These are phyloP conservation scores for Corbicula japonica DNA, from an alignment of 2,888 invertebrate species.

Conservation along the genomic window DNA sequence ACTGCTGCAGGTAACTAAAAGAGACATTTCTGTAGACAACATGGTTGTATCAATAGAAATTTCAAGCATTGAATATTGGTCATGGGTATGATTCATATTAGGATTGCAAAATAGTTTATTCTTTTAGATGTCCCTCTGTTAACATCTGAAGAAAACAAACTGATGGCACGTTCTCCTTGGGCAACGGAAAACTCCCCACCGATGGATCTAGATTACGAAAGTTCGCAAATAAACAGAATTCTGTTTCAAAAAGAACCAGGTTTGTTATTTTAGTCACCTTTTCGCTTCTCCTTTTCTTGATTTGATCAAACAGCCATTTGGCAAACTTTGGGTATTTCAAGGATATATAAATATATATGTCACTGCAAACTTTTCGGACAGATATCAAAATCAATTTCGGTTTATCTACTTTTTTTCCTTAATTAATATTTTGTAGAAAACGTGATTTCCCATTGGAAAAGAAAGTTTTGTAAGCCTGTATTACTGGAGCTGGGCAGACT, in stretches of 20 bases:
- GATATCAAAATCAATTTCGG: not conserved
- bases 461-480: too few relatives aligned
- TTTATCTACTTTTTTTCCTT: not conserved
- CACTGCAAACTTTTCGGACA: not conserved
- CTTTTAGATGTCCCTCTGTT: too few relatives aligned
- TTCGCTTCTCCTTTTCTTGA: not conserved
- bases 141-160: too few relatives aligned
- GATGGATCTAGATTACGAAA: slow-evolving; percentile 72
- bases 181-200: slow-evolving; percentile 70
- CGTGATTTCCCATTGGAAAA: too few relatives aligned
- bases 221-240: slow-evolving; percentile 1
- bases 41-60: too few relatives aligned
- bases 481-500: too few relatives aligned
- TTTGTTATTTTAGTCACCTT: not conserved
- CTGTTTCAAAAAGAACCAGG: slow-evolving; percentile 5
- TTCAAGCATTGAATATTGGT: too few relatives aligned
- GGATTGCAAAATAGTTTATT: too few relatives aligned
- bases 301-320: not conserved
- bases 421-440: not conserved
- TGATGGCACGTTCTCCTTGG: slow-evolving; percentile 64
- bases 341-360: not conserved
- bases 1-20: too few relatives aligned
- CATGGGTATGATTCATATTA: too few relatives aligned
- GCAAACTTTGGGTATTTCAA: not conserved
- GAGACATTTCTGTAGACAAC: too few relatives aligned